phyloP scores from a whole-genome alignment of 1,140 invertebrate genomes.

The Drosophila sucinea region DNA sequence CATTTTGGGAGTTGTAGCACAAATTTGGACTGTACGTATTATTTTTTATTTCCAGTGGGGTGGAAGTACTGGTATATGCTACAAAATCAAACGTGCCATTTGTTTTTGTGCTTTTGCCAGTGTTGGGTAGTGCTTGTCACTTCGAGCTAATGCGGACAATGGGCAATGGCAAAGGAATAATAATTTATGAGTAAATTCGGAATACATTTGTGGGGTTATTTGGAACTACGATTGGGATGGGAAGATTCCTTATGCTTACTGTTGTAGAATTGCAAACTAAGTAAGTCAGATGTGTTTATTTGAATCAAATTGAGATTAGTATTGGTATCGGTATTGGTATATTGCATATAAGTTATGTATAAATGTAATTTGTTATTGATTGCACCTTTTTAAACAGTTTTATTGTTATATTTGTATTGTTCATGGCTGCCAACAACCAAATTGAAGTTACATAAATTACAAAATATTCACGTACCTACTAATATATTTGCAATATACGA shows the following conservation, averaged over 20 bases:
- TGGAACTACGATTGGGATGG: not conserved
- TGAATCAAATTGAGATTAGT: constrained; percentile 11
- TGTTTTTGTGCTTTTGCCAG: not conserved
- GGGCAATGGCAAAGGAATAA: not conserved
- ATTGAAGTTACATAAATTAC: constrained; percentile 29
- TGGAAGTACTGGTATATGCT: not conserved
- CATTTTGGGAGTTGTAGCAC: not conserved
- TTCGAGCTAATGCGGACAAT: not conserved
- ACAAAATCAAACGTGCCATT: too few relatives aligned
- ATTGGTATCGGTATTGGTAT: constrained; percentile 15
- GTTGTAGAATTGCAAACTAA: constrained; percentile 6
- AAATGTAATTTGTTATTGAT: constrained; percentile 36
- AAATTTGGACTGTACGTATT: not conserved
- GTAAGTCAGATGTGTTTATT: constrained; percentile 6
- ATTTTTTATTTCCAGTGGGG: not conserved
- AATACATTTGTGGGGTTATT: not conserved
- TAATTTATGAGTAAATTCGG: not conserved
- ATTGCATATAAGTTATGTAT: constrained; percentile 17
- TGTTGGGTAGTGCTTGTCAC: not conserved
- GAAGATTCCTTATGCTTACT: constrained; percentile 1
- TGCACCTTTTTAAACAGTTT: constrained; percentile 39
- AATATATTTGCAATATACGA: constrained; percentile 15
- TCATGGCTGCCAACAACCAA: constrained; percentile 21
- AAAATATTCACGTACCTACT: constrained; percentile 12
- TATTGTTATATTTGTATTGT: constrained; percentile 29